Evolutionary conservation across 2,113 vertebrate species (phyloP), one percentile per base, ranked within the genome.

Genomic region (Orycteropus afer): DNA sequence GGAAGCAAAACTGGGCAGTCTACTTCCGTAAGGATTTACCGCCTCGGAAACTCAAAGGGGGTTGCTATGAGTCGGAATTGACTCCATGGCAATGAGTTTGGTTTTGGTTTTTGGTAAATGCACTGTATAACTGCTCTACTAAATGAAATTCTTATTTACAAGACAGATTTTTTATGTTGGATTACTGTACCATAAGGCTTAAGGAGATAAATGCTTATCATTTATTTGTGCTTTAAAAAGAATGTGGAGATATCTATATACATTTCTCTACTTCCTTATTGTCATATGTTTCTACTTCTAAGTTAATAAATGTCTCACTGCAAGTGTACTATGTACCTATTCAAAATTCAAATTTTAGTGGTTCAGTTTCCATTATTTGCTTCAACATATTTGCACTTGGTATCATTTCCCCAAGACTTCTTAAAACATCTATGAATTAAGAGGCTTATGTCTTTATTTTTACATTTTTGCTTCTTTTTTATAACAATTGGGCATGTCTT

Each of bases 311-410:
- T 81, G 23, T 78, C 76, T 89, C 27, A 20, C 20, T 67, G 53
- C 8, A 34, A 8, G 40, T 81, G 37, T 37, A 1, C 49, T 15
- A 20, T 27, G 1, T 20, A 14, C 55, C 40, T 51, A 7, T 65
- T 94, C 53, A 89, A 42, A 88, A 82, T 82, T 84, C 59, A 49
- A 0, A 23, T 57, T 20, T 9, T 69, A 27, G 22, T 55, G 61
- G 6, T 37, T 94, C 55, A n/a, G 4, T 32, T 81, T 88, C n/a
- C n/a, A 34, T 20, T 23, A 22, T 47, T 87, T 59, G 23, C 13
- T 73, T 12, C 2, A 0, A 5, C 17, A 10, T 74, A 51, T 71
- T 71, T 82, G 14, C 4, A 18, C 32, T 83, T 0, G 0, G 5
- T 90, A 5, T 63, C 59, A 42, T 83, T 73, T 89, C 25, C 23